These are phyloP conservation scores for Smithornis capensis DNA, from an alignment of 2,113 vertebrate species.

Conservation along the genomic window DNA sequence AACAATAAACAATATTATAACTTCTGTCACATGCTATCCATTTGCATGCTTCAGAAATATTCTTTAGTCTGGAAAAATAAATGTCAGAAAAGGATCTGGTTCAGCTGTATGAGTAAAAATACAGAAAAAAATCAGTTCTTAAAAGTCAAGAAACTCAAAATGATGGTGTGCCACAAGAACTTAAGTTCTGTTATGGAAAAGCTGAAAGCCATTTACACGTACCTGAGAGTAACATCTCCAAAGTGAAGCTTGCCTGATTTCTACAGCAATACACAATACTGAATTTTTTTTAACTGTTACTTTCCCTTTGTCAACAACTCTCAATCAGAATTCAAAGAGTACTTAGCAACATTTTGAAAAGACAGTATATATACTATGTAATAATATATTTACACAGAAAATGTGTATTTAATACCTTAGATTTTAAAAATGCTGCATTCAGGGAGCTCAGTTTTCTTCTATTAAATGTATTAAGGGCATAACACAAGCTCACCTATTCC, in stretches of 20 bases:
- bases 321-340: not conserved
- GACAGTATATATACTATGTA: not conserved
- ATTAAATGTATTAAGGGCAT: not conserved
- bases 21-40: not conserved
- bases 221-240: not conserved
- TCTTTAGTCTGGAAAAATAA: not conserved
- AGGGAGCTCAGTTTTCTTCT: constrained; percentile 9
- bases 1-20: not conserved
- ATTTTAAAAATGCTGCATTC: not conserved
- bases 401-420: not conserved
- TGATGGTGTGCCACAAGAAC: not conserved
- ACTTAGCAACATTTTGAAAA: not conserved
- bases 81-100: not conserved
- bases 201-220: not conserved
- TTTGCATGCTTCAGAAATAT: not conserved
- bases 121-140: not conserved
- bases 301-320: not conserved
- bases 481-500: not conserved
- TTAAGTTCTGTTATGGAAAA: not conserved
- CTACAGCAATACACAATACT: not conserved
- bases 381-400: not conserved
- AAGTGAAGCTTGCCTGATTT: not conserved
- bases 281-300: not conserved
- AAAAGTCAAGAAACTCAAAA: not conserved
- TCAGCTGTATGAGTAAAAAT: not conserved